Percentiles rank a stretch among this genome's conserved stretches.
Evolutionary conservation across 2,888 invertebrate genomes (phyloP).

Genomic region (Philopedon plagiatum): DNA sequence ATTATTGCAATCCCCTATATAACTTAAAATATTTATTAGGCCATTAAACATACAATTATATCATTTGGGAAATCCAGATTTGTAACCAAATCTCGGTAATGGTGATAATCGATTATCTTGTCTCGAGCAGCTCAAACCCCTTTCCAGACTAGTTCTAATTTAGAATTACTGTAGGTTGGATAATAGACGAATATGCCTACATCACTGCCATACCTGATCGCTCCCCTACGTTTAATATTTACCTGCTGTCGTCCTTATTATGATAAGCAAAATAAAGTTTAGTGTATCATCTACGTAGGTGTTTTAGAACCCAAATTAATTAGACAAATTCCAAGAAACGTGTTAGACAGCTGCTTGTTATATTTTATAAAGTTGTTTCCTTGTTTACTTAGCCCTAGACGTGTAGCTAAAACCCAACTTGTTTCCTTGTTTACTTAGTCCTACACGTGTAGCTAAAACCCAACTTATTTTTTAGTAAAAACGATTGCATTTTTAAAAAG

Average conservation of each 20-base stretch:
- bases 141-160: neutral
- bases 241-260: neutral
- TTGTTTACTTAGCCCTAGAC: no score
- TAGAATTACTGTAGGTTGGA: conserved; percentile 4
- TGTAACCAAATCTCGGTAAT: neutral
- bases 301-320: neutral
- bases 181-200: neutral
- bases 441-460: no score
- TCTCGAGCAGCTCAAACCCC: neutral
- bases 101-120: neutral
- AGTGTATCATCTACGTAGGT: neutral
- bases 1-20: no score
- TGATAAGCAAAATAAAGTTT: neutral
- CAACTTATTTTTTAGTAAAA: no score
- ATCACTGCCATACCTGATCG: neutral
- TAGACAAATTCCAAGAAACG: neutral
- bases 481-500: no score
- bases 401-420: no score
- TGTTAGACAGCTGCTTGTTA: neutral
- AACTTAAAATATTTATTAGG: no score
- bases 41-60: no score
- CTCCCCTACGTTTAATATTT: conserved; percentile 6
- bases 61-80: neutral
- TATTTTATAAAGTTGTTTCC: no score
- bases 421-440: no score